Evolutionary conservation across 2,797 vertebrate species (phyloP), one percentile per base, ranked within the genome.

Genomic region (Enoplosus armatus): DNA sequence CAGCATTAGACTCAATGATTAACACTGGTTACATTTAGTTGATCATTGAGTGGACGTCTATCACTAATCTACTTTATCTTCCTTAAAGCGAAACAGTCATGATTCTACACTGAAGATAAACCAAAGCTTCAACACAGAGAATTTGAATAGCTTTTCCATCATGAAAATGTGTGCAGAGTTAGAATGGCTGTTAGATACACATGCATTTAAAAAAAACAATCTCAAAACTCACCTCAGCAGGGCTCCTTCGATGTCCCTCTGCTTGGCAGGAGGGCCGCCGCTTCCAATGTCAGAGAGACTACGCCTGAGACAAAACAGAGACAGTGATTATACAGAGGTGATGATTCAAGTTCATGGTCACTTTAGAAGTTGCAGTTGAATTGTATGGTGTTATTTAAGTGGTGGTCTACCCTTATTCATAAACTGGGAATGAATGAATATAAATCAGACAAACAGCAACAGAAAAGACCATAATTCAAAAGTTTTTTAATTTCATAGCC

Each of bases 241-340:
- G 85, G 98, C 98, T 94, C 98, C 98, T 94, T 98, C 97, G 9
- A 98, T 96, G 90, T 99, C 98, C 93, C 98, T 96, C 93, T 99
- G 98, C 94, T 99, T 99, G 94, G 97, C 97, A 96, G 98, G 97
- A 94, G 98, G 97, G 95, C 97, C 98, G 90, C 95, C 96, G 94
- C 97, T 95, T 84, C 97, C 93, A 0, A 94, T 97, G 88, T 99
- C 98, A 24, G 97, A 98, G 97, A 99, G 97, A 97, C 98, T 98
- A 96, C 98, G 98, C 95, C 98, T 99, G 74, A 7, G 63, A 81
- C 27, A 33, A 43, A 78, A 79, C 0, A 70, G 1, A 69, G 8
- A 70, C 0, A 7, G 1, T 2, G 22, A 22, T 60, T 16, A 70
- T 8, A 10, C 26, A 68, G 22, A 18, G 24, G 6, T 2, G 29